Evolutionary conservation across 2,797 vertebrate species (phyloP), one percentile per base, ranked within the genome.

Genomic region (Streptopelia turtur): DNA sequence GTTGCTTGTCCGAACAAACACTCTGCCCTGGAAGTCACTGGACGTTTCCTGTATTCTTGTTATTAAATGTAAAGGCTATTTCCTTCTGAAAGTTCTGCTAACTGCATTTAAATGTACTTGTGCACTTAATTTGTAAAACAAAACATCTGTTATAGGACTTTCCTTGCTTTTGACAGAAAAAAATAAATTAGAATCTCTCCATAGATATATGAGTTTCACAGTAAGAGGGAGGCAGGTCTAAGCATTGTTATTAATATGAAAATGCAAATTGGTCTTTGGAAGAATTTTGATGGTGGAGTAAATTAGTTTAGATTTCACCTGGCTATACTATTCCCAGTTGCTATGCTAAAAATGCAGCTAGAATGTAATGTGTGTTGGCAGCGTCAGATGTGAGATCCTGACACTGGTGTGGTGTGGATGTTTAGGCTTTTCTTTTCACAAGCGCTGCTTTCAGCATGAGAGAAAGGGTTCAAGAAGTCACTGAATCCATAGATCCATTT

Each of bases 241-340:
- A 95, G 90, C 39, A 35, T 87, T 96, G 69, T 61, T 89, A 55
- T 90, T 95, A 94, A 80, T 86, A 84, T 49, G 71, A 84, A 94
- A 97, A 95, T 68, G 79, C 56, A 77, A 24, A 89, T 65, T 93
- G 80, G 71, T 83, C 83, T 93, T 94, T 59, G 81, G 89, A 94
- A 88, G 87, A 94, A 94, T 95, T 95, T 96, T 97, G 89, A 90
- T 10, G 9, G 60, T 94, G 93, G 53, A 35, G 57, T 95, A 96
- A 97, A 94, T 95, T 94, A 94, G 86, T 96, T 98, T 88, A 95
- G 84, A 93, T 97, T 97, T 96, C 91, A 90, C 91, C 91, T 91
- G 95, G 95, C 85, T 94, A 30, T 90, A 68, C 97, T 96, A 90
- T 96, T 85, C 83, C 49, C 39, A 47, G 64, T 52, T 96, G 76